Percentiles rank a stretch among this genome's conserved stretches.
phyloP scores from a whole-genome alignment of 1,140 invertebrate genomes.

The Eurytemora carolleeae region DNA sequence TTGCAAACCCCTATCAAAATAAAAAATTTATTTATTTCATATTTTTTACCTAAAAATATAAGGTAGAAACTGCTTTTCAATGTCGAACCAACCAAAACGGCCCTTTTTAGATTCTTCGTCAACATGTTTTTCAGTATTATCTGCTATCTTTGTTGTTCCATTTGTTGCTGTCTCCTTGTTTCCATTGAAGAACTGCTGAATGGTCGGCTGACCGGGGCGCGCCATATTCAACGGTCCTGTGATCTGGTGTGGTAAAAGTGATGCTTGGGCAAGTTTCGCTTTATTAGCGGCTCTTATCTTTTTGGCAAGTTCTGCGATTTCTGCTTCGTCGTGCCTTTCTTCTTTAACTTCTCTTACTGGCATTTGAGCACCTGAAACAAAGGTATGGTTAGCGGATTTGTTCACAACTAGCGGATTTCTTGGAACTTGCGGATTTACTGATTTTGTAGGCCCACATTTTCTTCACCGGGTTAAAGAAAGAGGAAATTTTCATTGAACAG shows the following conservation, averaged over 20 bases:
- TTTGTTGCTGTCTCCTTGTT: background rate
- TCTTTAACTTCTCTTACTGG: constrained; percentile 39
- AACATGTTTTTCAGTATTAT: constrained; percentile 22
- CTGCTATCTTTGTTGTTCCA: constrained; percentile 14
- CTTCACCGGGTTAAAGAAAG: too few species aligned
- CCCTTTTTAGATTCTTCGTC: constrained; percentile 62
- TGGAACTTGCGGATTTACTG: background rate
- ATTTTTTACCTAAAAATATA: constrained; percentile 50
- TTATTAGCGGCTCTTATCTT: constrained; percentile 67
- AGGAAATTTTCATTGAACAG: too few species aligned
- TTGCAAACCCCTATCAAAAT: too few species aligned
- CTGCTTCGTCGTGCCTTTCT: constrained; percentile 52
- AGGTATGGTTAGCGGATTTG: background rate
- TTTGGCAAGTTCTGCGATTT: constrained; percentile 58
- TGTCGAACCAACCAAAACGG: constrained; percentile 66
- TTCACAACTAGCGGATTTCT: background rate
- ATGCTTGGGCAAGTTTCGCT: constrained; percentile 35
- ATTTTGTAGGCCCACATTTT: background rate
- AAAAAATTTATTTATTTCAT: too few species aligned
- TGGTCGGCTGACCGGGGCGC: constrained; percentile 16
- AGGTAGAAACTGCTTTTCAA: constrained; percentile 64
- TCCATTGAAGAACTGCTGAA: background rate
- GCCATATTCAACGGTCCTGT: constrained; percentile 17
- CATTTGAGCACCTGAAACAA: background rate
- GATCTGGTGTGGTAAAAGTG: constrained; percentile 22